A percentile compares a stretch with the other conserved stretches of the same genome.
phyloP scores from a whole-genome alignment of 2,797 vertebrate species.

The Enteromius radiatus region DNA sequence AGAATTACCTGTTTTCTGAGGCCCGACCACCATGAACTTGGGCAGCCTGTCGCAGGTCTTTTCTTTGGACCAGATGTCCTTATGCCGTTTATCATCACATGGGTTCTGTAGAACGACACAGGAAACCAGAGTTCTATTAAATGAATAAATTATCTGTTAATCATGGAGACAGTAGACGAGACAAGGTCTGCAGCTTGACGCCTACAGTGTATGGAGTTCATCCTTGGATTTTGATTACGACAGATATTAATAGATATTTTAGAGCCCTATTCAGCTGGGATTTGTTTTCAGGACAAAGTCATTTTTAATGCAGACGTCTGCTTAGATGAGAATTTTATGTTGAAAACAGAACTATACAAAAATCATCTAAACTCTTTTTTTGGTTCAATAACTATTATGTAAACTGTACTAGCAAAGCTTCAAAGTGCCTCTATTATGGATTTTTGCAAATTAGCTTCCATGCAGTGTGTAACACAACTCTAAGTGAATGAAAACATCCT shows the following conservation, averaged over 20 bases:
- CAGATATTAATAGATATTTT: conserved; percentile 17
- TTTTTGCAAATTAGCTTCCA: too few species aligned
- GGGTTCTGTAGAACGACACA: conserved; percentile 82
- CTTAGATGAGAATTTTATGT: background rate
- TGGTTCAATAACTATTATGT: background rate
- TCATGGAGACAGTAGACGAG: background rate
- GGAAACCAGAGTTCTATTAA: background rate
- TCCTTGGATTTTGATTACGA: background rate
- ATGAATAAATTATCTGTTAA: conserved; percentile 26
- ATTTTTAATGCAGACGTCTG: background rate
- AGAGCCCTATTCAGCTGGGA: background rate
- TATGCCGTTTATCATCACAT: conserved; percentile 94
- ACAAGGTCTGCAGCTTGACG: background rate
- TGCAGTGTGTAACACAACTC: too few species aligned
- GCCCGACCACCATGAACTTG: conserved; percentile 94
- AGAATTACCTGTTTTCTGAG: conserved; percentile 92
- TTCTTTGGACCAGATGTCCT: conserved; percentile 98
- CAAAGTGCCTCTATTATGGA: too few species aligned
- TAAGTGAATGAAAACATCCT: too few species aligned
- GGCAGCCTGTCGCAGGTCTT: conserved; percentile 96
- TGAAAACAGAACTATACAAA: background rate
- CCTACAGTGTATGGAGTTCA: background rate
- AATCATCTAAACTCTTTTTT: background rate
- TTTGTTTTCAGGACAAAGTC: background rate
- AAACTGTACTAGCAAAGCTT: background rate